Base-by-base conservation (phyloP, 2,888 invertebrate species). In the Proisotoma minuta region DNA sequence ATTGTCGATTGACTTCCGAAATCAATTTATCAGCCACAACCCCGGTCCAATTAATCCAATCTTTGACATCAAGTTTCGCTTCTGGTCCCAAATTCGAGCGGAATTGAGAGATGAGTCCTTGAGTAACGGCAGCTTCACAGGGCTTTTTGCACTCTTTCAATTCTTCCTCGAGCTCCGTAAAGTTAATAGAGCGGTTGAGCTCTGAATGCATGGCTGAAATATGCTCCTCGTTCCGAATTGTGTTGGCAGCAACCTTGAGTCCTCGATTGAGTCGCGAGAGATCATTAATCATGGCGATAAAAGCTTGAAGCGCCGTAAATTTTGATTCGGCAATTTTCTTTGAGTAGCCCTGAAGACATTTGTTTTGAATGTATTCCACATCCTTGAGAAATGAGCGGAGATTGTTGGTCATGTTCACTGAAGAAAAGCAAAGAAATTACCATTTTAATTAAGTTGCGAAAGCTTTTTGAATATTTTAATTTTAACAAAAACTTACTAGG, bases 351-450 rank as follows among this genome's bases (percentile, higher is more conserved):
- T 62, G 48, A 39, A 65, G 20, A 12, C 54, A 57, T 34, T 57
- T 62, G 1, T 49, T 26, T 5, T 59, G 26, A 2, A 62, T 15
- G 39, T 43, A 18, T 28, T 59, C n/a, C 8, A 59, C 49, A 5
- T 59, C 62, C 12, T 65, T 62, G 4, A 65, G 52, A 51, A 65
- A 59, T 51, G 59, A 59, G n/a, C 59, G 58, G 4, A 65, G 10
- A 12, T 56, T 51, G 10, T 65, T 61, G 10, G 56, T 39, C 65
- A 65, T 62, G 56, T 53, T 49, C 15, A 62, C 65, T 65, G 22
- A 1, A 50, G 47, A 4, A 40, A 3, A 43, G 27, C 50, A 40
- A 43, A 4, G 20, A 22, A 52, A 18, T 26, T 49, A 49, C 20
- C 5, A 47, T 10, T 5, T 47, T n/a, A 18, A n/a, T n/a, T 47